Conservation (phyloP, 2,888 invertebrate genomes). For the Drosophila ochracea region DNA sequence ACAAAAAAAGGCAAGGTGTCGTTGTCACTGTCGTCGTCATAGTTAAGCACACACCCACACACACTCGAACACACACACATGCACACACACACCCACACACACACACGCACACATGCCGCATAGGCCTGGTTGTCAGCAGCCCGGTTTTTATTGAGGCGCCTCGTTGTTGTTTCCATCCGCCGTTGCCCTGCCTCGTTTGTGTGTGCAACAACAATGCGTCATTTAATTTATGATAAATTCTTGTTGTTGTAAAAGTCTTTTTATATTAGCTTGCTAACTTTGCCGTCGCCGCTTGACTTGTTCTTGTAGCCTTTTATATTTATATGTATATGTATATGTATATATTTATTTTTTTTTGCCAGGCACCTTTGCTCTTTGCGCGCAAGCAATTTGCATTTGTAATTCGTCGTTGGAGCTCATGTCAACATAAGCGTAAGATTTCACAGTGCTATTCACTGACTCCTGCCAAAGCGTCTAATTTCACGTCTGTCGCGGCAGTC, state of each 20-base stretch:
- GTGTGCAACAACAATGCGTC: conserved; percentile 71
- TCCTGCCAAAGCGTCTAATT: conserved; percentile 70
- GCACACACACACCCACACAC: conserved; percentile 17
- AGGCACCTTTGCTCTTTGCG: conserved; percentile 36
- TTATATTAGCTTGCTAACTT: conserved; percentile 76
- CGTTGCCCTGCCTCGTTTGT: conserved; percentile 6
- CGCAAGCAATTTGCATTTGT: conserved; percentile 78
- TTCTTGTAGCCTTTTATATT: conserved; percentile 32
- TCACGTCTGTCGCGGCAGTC: conserved; percentile 64
- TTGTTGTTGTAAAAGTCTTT: conserved; percentile 62
- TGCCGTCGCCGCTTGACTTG: conserved; percentile 27
- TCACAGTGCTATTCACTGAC: conserved; percentile 57
- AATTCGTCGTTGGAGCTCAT: conserved; percentile 77
- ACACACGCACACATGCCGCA: conserved; percentile 6
- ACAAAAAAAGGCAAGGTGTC: conserved; percentile 18
- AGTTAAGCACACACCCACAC: conserved; percentile 31
- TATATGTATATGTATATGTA: not conserved
- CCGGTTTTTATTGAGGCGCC: conserved; percentile 43
- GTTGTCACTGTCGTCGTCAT: conserved; percentile 48
- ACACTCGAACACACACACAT: conserved; percentile 11
- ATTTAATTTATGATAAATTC: conserved; percentile 79
- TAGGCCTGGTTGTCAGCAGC: conserved; percentile 20
- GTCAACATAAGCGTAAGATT: conserved; percentile 75
- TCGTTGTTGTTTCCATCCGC: conserved; percentile 15
- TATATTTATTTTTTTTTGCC: not conserved